These are phyloP conservation scores for Coenobita brevimanus DNA, from an alignment of 1,140 invertebrate species.

Conservation along the genomic window DNA sequence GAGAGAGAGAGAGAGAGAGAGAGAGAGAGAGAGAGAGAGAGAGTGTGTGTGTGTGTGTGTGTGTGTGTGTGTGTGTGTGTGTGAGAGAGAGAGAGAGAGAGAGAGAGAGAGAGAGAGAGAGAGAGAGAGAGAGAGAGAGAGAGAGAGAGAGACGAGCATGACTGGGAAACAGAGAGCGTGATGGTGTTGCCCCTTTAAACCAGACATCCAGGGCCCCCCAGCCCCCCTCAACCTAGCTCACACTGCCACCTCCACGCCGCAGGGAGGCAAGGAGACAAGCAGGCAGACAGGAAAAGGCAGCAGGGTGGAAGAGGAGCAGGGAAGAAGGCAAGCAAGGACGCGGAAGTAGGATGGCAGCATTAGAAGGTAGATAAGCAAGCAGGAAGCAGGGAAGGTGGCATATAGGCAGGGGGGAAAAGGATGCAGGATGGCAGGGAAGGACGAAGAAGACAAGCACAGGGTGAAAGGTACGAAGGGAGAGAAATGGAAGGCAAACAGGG, in stretches of 20 bases:
- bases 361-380: not conserved
- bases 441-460: slow-evolving; percentile 3
- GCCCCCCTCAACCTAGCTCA: too few relatives aligned
- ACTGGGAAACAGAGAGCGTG: not conserved
- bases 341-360: not conserved
- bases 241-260: too few relatives aligned
- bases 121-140: slow-evolving; percentile 23
- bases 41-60: too few relatives aligned
- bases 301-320: not conserved
- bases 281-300: not conserved
- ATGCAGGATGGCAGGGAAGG: not conserved
- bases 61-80: too few relatives aligned
- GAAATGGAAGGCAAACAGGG: not conserved
- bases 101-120: slow-evolving; percentile 11
- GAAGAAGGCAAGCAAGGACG: not conserved
- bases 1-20: too few relatives aligned
- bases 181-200: not conserved
- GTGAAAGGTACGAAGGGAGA: not conserved
- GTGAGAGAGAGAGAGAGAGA: too few relatives aligned
- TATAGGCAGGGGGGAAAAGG: not conserved
- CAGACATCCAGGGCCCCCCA: too few relatives aligned
- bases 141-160: not conserved
- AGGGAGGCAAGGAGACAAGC: not conserved
- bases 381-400: not conserved
- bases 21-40: too few relatives aligned